These are phyloP conservation scores for Coracias cyanogaster DNA, from an alignment of 2,797 vertebrate genomes.

Conservation along the genomic window DNA sequence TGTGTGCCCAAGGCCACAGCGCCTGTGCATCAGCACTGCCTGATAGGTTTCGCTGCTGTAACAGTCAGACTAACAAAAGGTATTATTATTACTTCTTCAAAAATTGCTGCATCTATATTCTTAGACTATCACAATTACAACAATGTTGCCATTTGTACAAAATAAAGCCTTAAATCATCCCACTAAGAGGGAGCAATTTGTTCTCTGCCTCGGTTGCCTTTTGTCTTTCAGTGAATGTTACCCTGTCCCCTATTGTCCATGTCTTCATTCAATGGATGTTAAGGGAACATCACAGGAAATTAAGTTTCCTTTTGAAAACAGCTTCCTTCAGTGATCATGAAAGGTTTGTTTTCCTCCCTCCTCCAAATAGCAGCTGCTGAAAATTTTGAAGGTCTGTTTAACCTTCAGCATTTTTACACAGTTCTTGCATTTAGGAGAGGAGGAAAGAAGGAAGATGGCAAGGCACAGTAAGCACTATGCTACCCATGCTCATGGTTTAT, in stretches of 20 bases:
- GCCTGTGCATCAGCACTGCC: background rate
- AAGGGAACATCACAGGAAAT: background rate
- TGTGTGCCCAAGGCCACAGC: background rate
- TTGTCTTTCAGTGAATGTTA: background rate
- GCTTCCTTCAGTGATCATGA: background rate
- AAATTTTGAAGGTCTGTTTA: conserved; percentile 7
- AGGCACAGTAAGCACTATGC: background rate
- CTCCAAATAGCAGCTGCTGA: background rate
- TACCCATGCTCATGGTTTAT: background rate
- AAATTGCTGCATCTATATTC: background rate
- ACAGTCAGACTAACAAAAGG: background rate
- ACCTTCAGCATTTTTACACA: background rate
- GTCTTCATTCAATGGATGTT: background rate
- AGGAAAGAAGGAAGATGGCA: background rate
- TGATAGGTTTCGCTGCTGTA: background rate
- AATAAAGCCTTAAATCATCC: background rate
- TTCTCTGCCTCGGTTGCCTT: background rate
- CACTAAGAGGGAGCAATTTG: background rate
- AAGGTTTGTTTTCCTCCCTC: background rate
- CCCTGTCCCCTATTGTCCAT: background rate
- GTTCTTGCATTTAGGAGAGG: background rate
- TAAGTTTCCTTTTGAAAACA: background rate
- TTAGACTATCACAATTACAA: background rate
- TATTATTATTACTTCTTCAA: background rate
- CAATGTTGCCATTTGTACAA: background rate